Evolutionary conservation across 2,113 vertebrate species (phyloP).

Genomic region (Cryptotis parvus): DNA sequence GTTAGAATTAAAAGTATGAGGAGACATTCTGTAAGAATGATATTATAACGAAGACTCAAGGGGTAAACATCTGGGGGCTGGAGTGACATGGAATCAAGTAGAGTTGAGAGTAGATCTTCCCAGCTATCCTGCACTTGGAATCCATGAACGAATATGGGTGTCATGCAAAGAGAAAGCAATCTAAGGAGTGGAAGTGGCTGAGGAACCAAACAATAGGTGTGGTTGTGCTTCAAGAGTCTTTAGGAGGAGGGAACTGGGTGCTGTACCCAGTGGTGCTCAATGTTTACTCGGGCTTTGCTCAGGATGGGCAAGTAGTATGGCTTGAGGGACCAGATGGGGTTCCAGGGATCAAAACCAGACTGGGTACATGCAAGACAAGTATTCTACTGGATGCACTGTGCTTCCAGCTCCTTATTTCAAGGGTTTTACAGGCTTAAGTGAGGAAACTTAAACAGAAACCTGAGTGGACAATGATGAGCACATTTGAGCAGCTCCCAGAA

Average conservation of each 20-base stretch:
- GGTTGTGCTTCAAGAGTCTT: neutral
- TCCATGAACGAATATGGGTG: neutral
- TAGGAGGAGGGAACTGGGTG: neutral
- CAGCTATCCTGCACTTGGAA: neutral
- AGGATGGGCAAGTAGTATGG: no score
- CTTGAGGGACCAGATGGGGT: no score
- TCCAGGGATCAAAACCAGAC: no score
- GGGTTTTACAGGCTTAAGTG: neutral
- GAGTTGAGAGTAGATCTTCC: neutral
- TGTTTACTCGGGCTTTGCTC: no score
- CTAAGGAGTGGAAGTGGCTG: neutral
- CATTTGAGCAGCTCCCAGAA: neutral
- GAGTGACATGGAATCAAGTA: neutral
- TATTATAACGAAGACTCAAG: neutral
- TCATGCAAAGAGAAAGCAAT: neutral
- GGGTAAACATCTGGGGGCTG: neutral
- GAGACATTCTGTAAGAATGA: neutral
- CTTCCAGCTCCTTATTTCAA: no score
- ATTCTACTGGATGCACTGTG: no score
- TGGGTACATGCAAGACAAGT: no score
- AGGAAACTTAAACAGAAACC: neutral
- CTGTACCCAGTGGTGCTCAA: neutral
- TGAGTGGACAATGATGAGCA: neutral
- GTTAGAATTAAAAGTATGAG: neutral
- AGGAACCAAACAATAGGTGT: neutral